Conservation (phyloP, 2,797 vertebrate genomes). For the Ctenopoma kingsleyae region DNA sequence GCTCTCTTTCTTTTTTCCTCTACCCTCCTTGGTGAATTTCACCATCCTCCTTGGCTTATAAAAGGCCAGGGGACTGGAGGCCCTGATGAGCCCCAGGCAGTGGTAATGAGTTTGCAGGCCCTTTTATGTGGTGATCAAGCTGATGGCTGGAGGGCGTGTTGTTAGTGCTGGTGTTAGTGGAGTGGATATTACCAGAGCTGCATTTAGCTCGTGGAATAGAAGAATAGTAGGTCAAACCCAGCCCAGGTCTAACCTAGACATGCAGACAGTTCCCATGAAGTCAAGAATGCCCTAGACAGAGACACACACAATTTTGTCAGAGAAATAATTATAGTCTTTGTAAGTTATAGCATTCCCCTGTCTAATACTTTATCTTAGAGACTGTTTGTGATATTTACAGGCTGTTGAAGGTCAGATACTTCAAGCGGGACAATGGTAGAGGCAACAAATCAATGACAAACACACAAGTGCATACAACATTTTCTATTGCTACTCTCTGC, state of each 20-base stretch:
- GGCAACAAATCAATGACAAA: conserved; percentile 63
- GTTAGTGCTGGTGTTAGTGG: conserved; percentile 57
- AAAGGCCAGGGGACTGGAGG: conserved; percentile 58
- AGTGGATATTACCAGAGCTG: conserved; percentile 62
- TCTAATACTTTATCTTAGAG: conserved; percentile 64
- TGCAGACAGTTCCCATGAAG: conserved; percentile 69
- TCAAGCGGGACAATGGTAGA: conserved; percentile 57
- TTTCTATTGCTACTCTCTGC: conserved; percentile 36
- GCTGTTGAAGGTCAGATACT: conserved; percentile 69
- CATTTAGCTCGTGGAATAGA: conserved; percentile 48
- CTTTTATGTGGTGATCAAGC: conserved; percentile 81
- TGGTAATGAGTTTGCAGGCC: conserved; percentile 75
- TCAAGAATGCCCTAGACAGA: conserved; percentile 52
- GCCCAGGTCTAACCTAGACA: conserved; percentile 39
- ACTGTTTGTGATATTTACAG: conserved; percentile 74
- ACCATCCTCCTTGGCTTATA: conserved; percentile 70
- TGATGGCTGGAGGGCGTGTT: conserved; percentile 54
- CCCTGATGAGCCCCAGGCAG: conserved; percentile 66
- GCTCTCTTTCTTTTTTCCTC: conserved; percentile 42
- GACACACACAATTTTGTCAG: conserved; percentile 53
- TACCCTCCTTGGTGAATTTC: conserved; percentile 53
- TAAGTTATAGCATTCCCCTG: conserved; percentile 76
- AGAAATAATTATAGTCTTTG: conserved; percentile 53
- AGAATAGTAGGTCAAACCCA: conserved; percentile 49
- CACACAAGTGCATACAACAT: conserved; percentile 48